Evolutionary conservation across 2,888 invertebrate genomes (phyloP), one percentile per base, ranked within the genome.

Genomic region (Stictocephala bisonia): DNA sequence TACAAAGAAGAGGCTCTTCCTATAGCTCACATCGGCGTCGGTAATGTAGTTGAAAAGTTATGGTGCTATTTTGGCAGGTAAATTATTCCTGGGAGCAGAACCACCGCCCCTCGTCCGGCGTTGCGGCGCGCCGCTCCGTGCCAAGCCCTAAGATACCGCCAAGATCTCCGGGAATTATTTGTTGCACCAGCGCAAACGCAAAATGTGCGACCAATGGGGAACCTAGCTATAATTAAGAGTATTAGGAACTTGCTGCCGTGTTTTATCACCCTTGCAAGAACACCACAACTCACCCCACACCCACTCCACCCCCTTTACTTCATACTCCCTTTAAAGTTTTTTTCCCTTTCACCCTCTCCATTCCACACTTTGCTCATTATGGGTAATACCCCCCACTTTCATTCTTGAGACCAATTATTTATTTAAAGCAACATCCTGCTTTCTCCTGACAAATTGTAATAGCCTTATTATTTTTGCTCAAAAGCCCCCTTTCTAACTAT

Each of bases 231-330:
- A 73, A 73, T 73, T 73, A 73, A 70, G 53, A 73, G 73, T 70
- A 73, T 73, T 73, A 73, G 73, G 64, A 68, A 73, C 73, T 73
- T 69, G 50, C 73, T 64, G 51, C 68, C 70, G 69, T 73, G 73
- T 40, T 73, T 73, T 70, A 73, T 66, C 51, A 29, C 64, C 22
- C 35, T 64, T 40, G 40, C 35, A 64, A 64, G 35, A 64, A 18
- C n/a, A 11, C 53, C n/a, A 11, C 53, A 24, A 51, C 48, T 67
- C 18, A 18, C 20, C 35, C 35, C 31, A 35, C 53, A 56, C 56
- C 68, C 50, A 48, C 20, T 26, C 40, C 70, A 26, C 70, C 26
- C 48, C 24, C 2, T 40, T 67, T 44, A 29, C 71, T 71, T 29
- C 26, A 22, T 15, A 40, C 48, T 20, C 20, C 68, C 44, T 58